A percentile compares a stretch with the other conserved stretches of the same genome.
phyloP scores from a whole-genome alignment of 2,797 vertebrate genomes.

The Microctenopoma lineatum region DNA sequence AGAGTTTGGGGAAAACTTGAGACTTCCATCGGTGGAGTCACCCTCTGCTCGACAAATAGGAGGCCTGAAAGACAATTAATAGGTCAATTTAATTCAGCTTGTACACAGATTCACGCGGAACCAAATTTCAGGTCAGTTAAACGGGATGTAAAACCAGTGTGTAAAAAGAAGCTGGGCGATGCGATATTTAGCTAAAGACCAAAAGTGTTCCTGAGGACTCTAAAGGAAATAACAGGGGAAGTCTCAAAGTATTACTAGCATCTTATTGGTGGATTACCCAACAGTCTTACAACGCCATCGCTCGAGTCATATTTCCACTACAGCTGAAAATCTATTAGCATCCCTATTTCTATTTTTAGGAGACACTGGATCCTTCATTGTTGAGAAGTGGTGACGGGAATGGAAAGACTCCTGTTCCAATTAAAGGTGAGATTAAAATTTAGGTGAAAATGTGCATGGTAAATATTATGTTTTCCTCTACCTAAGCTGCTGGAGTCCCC shows the following conservation, averaged over 20 bases:
- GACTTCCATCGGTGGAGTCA: slow-evolving; percentile 84
- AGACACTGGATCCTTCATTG: not conserved
- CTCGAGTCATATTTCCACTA: not conserved
- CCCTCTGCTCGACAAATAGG: slow-evolving; percentile 88
- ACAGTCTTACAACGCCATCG: not conserved
- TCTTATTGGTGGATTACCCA: not conserved
- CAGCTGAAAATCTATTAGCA: not conserved
- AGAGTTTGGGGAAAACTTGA: slow-evolving; percentile 89
- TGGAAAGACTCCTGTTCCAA: slow-evolving; percentile 18
- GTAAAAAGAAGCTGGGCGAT: no score
- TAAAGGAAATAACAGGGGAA: not conserved
- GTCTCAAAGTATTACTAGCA: not conserved
- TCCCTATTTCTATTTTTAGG: slow-evolving; percentile 8
- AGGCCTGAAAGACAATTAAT: slow-evolving; percentile 55
- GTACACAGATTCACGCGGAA: no score
- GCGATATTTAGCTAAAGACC: not conserved
- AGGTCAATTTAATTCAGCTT: not conserved
- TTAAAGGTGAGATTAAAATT: slow-evolving; percentile 2
- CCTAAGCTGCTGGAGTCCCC: slow-evolving; percentile 14
- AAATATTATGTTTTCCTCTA: slow-evolving; percentile 31
- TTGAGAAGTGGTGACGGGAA: not conserved
- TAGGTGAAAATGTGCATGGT: slow-evolving; percentile 1
- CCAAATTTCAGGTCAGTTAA: not conserved
- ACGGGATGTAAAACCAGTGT: not conserved
- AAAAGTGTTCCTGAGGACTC: no score